Evolutionary conservation across 1,140 invertebrate genomes (phyloP).

Genomic region (Idris sp.): DNA sequence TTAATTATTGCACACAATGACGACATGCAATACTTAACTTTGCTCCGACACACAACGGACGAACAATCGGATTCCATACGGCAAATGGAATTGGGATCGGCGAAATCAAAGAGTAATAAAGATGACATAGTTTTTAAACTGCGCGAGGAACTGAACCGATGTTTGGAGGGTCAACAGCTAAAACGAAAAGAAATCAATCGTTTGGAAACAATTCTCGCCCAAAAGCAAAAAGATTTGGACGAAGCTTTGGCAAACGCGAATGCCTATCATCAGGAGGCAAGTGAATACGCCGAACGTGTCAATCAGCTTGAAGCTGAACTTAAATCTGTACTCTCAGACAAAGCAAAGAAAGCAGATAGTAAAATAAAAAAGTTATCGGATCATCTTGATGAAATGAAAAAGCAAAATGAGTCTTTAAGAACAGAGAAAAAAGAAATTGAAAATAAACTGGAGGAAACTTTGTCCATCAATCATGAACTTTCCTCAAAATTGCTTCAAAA

Average conservation of each 20-base stretch:
- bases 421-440: slow-evolving; percentile 68
- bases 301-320: slow-evolving; percentile 72
- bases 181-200: slow-evolving; percentile 74
- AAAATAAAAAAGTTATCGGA: slow-evolving; percentile 72
- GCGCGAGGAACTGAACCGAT: slow-evolving; percentile 47
- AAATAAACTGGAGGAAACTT: slow-evolving; percentile 68
- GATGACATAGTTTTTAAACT: slow-evolving; percentile 30
- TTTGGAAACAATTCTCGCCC: slow-evolving; percentile 67
- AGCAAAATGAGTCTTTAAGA: slow-evolving; percentile 65
- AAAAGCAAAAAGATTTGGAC: slow-evolving; percentile 70
- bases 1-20: slow-evolving; percentile 68
- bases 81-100: slow-evolving; percentile 71
- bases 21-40: slow-evolving; percentile 64
- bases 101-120: slow-evolving; percentile 64
- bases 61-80: slow-evolving; percentile 73
- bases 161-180: slow-evolving; percentile 67
- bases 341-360: slow-evolving; percentile 69
- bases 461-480: slow-evolving; percentile 68
- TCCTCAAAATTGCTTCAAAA: slow-evolving; percentile 67
- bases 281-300: slow-evolving; percentile 65
- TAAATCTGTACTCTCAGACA: slow-evolving; percentile 69
- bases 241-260: slow-evolving; percentile 62
- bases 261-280: slow-evolving; percentile 64
- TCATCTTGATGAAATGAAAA: slow-evolving; percentile 69
- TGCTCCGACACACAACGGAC: slow-evolving; percentile 64